phyloP scores from a whole-genome alignment of 2,113 vertebrate species.

The Harpagus bidentatus region DNA sequence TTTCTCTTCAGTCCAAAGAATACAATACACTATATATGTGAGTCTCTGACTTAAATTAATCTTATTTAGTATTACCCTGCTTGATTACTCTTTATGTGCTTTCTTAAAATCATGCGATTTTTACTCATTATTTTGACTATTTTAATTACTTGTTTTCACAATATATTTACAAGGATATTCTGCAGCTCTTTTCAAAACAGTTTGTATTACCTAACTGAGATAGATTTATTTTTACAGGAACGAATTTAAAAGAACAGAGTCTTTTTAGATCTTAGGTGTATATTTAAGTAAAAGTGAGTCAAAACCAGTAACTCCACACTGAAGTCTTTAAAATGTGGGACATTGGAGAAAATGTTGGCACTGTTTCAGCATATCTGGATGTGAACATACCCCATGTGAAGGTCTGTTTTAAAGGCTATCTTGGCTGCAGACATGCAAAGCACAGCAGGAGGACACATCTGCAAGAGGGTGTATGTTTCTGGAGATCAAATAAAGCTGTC shows the following conservation, averaged over 20 bases:
- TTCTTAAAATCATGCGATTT: conserved; percentile 43
- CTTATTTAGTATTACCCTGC: conserved; percentile 48
- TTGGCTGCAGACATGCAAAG: background rate
- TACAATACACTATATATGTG: background rate
- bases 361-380: background rate
- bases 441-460: background rate
- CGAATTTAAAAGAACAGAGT: background rate
- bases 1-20: conserved; percentile 61
- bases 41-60: conserved; percentile 65
- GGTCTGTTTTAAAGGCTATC: background rate
- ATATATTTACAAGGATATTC: conserved; percentile 8
- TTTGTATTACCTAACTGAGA: conserved; percentile 32
- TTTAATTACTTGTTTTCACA: conserved; percentile 55
- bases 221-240: background rate
- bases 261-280: conserved; percentile 18
- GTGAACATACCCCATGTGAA: background rate
- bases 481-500: background rate
- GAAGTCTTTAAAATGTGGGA: background rate
- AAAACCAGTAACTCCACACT: background rate
- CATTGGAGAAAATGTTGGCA: background rate
- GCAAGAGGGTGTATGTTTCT: background rate
- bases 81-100: conserved; percentile 50
- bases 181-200: background rate
- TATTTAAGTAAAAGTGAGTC: conserved; percentile 30
- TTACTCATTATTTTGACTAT: conserved; percentile 58